Percentiles rank a stretch among this genome's conserved stretches.
Conservation (phyloP, 2,113 vertebrate genomes). For the Salminus brasiliensis region DNA sequence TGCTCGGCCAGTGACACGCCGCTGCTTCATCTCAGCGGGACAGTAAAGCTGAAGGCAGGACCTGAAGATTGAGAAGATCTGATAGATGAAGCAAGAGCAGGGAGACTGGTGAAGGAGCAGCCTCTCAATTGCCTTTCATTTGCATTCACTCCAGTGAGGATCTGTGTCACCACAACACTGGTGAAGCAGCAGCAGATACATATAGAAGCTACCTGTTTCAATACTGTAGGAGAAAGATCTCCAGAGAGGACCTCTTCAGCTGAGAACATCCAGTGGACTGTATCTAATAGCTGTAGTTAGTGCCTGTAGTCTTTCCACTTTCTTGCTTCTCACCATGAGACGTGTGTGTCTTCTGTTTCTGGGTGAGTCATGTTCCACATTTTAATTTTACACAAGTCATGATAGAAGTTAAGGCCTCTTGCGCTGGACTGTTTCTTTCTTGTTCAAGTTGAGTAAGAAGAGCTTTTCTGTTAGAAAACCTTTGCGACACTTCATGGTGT, state of each 20-base stretch:
- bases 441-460: background rate
- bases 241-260: background rate
- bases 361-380: conserved; percentile 66
- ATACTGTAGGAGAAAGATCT: background rate
- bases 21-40: background rate
- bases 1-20: background rate
- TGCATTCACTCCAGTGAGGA: background rate
- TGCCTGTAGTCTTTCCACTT: background rate
- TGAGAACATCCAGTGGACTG: too few relatives aligned
- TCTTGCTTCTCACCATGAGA: conserved; percentile 58
- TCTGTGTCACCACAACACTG: background rate
- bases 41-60: background rate
- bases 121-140: background rate
- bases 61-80: background rate
- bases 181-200: background rate
- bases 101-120: background rate
- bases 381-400: conserved; percentile 3
- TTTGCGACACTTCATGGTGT: background rate
- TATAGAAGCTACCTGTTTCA: background rate
- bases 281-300: background rate
- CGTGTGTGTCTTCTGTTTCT: conserved; percentile 57
- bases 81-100: background rate
- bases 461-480: background rate
- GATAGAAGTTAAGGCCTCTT: too few relatives aligned
- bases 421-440: background rate